Base-by-base conservation (phyloP, 1,140 invertebrate species). In the Brachionus koreanus region DNA sequence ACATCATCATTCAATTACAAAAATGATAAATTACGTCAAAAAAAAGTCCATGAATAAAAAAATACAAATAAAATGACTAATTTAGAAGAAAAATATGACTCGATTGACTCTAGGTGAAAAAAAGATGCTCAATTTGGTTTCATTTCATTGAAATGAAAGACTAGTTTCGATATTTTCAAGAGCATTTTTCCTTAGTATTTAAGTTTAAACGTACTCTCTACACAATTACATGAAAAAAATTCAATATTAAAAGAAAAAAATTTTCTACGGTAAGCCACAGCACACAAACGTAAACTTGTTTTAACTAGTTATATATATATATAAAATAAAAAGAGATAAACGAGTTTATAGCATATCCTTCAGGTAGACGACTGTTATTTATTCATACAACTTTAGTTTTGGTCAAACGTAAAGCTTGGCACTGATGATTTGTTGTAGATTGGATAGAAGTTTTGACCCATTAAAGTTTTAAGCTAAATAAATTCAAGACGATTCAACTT, bases 121-220 rank as follows among this genome's bases (percentile, higher is more conserved):
- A 39, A 69, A 37, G 65, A 69, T 69, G 65, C 65, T 69, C 65
- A 37, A 16, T 65, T 33, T 4, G 23, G 33, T 16, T 42, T 43
- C 23, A 74, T 2, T 46, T 74, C 37, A 5, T 13, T 25, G 23
- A 46, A 43, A 46, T 23, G 43, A 46, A 74, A 43, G 69, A 74
- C 69, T 74, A 74, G 69, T 74, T 43, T 74, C 39, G 19, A 72
- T 12, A 74, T 46, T 37, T 69, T 69, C 35, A 35, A 42, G 65
- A 69, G 65, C 65, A 69, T 69, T 43, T 72, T 74, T 46, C 9
- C 5, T 46, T 9, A 25, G n/a, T 25, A 72, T 1, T 42, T 19
- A 72, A 72, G 37, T 23, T 74, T 74, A 74, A 74, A 74, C 69
- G 43, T 74, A 74, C 23, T 74, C 43, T 74, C 69, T 74, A 74